Evolutionary conservation across 23 tunicate genomes (phyloP), one percentile per base, ranked within the genome.

Genomic region (Styela clava): DNA sequence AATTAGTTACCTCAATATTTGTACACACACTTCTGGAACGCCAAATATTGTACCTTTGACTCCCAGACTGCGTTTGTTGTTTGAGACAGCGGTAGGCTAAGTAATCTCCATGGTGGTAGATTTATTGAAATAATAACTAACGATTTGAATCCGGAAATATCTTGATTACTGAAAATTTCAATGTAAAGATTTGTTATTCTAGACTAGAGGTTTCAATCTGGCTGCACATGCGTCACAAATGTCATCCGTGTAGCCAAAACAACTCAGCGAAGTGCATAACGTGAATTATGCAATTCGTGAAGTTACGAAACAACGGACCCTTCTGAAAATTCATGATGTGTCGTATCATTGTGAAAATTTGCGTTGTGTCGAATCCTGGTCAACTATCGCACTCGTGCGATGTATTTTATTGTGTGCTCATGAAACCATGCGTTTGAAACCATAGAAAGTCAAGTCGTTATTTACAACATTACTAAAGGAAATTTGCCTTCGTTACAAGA

Each of bases 121-220:
- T 25, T 25, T 27, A 24, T 18, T 67, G 22, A 29, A 1, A 67
- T n/a, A 22, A 67, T 67, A 27, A 67, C 71, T 29, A 25, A 29
- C 24, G 71, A 67, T 67, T 29, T 67, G 24, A 67, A 67, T 12
- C 71, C 71, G 12, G 2, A 67, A 67, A 67, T 24, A 67, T 67
- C 31, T 29, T 67, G 24, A 27, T 67, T 25, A 29, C 31, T 25
- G 1, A 27, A 24, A 22, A 29, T 29, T 67, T 67, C 22, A 19
- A 67, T 0, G 71, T 22, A 16, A 67, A 67, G 22, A 67, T 67
- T 25, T 67, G 71, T 24, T n/a, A 67, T 67, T 67, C 22, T 67
- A 18, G 31, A 1, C 22, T 67, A 18, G 31, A 1, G 71, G 71
- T 16, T 27, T 24, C 30, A 67, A 29, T 25, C 16, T 67, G 22